Base-by-base conservation (phyloP, 2,888 invertebrate species). In the Plutella xylostella region DNA sequence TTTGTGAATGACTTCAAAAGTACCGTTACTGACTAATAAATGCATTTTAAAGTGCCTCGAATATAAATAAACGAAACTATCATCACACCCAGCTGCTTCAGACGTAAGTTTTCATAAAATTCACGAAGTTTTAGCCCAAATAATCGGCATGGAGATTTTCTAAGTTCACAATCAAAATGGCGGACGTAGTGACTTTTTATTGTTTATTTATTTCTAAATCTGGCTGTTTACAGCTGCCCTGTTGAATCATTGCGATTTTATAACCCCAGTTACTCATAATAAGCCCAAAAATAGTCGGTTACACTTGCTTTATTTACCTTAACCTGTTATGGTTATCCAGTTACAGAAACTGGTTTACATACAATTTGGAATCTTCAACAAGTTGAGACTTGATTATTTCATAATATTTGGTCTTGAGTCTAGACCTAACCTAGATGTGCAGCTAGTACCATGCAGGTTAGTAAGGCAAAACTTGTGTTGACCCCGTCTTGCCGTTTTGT, bases 111-210 rank as follows among this genome's bases (percentile, higher is more conserved):
- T 40, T 42, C 7, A 14, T 38, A 46, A 14, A n/a, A n/a, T n/a
- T n/a, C n/a, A n/a, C n/a, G n/a, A n/a, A n/a, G 18, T 46, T 34
- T 31, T 25, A 38, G 41, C 46, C 30, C 18, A 42, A 38, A 15
- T 15, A 50, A 52, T 53, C 43, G 54, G 54, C 52, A 54, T 53
- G 52, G 46, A 39, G 45, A 50, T 52, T 52, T 40, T 47, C 49
- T 54, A 51, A 51, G 54, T 53, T 45, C 48, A 30, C 38, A 49
- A 55, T 60, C 77, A 80, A 80, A 64, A 80, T 80, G 80, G 80
- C 80, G 68, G 70, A 66, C 56, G 20, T 41, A 17, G n/a, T 11
- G 40, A n/a, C 15, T 17, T 35, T 34, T 14, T 25, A 9, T 45
- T 18, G 40, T 43, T 19, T 40, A 44, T 43, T 43, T 37, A 30